A percentile compares a stretch with the other conserved stretches of the same genome.
Conservation (phyloP, 2,888 invertebrate genomes). For the Mallateleia sp. region DNA sequence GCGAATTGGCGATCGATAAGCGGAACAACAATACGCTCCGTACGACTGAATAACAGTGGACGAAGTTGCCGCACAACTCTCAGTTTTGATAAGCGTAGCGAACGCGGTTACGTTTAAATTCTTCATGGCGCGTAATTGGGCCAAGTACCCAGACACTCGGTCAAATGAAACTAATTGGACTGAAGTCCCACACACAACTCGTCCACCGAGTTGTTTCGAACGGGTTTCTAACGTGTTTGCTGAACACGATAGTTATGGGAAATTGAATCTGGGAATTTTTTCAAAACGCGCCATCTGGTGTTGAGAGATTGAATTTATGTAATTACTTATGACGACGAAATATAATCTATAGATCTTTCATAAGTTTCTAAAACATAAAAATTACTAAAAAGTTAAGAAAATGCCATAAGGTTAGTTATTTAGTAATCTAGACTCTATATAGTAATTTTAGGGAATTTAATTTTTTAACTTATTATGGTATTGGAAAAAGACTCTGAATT, state of each 20-base stretch:
- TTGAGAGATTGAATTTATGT: too few species aligned
- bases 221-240: not conserved
- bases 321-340: too few species aligned
- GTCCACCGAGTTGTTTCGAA: not conserved
- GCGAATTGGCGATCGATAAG: not conserved
- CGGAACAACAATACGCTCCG: slow-evolving; percentile 5
- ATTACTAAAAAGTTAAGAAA: too few species aligned
- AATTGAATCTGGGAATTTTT: not conserved
- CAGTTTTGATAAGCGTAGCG: slow-evolving; percentile 19
- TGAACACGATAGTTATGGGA: not conserved
- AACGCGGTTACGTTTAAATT: slow-evolving; percentile 20
- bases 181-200: slow-evolving; percentile 21
- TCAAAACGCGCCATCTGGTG: too few species aligned
- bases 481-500: too few species aligned
- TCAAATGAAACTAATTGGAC: slow-evolving; percentile 55
- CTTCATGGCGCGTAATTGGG: slow-evolving; percentile 47
- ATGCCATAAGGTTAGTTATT: too few species aligned
- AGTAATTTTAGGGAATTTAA: too few species aligned
- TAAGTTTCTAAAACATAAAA: too few species aligned
- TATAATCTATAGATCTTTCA: too few species aligned
- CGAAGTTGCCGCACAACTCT: slow-evolving; percentile 5
- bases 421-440: too few species aligned
- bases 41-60: not conserved
- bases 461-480: too few species aligned
- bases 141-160: slow-evolving; percentile 41